phyloP scores from a whole-genome alignment of 2,888 invertebrate species.

The Cheilosia grossa region DNA sequence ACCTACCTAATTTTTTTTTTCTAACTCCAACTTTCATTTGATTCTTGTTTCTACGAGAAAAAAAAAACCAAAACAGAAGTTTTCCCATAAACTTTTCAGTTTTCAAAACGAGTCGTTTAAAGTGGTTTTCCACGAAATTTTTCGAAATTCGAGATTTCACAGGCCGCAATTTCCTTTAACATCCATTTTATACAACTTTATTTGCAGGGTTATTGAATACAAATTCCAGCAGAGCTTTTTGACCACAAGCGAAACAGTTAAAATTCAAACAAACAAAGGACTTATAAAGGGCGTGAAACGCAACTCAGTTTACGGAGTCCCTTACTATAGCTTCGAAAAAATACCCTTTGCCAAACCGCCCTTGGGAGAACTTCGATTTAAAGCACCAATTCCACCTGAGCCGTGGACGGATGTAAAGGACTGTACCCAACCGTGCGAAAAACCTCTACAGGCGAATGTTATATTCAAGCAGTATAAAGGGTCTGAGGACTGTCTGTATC shows the following conservation, averaged over 20 bases:
- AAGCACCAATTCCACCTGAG: constrained; percentile 82
- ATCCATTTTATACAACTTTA: neutral
- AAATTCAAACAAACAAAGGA: constrained; percentile 80
- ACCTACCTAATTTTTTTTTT: no score
- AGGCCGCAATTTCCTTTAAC: no score
- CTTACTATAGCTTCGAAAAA: constrained; percentile 78
- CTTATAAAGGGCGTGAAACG: constrained; percentile 77
- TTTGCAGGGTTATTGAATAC: constrained; percentile 79
- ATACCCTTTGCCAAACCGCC: constrained; percentile 82
- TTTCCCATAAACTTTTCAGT: no score
- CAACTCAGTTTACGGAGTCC: constrained; percentile 72
- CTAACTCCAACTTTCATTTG: no score
- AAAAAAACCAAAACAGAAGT: no score
- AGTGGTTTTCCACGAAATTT: no score
- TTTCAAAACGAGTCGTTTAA: no score
- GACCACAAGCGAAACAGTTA: constrained; percentile 78
- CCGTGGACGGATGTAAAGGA: constrained; percentile 83
- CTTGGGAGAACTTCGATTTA: constrained; percentile 80
- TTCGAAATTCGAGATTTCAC: no score
- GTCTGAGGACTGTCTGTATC: constrained; percentile 84
- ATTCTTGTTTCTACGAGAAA: no score
- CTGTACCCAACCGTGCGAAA: constrained; percentile 79
- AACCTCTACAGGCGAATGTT: constrained; percentile 79
- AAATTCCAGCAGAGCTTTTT: constrained; percentile 80
- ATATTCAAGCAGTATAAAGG: constrained; percentile 81